phyloP scores from a whole-genome alignment of 2,888 invertebrate genomes.

The Sceliomorpha sp. region DNA sequence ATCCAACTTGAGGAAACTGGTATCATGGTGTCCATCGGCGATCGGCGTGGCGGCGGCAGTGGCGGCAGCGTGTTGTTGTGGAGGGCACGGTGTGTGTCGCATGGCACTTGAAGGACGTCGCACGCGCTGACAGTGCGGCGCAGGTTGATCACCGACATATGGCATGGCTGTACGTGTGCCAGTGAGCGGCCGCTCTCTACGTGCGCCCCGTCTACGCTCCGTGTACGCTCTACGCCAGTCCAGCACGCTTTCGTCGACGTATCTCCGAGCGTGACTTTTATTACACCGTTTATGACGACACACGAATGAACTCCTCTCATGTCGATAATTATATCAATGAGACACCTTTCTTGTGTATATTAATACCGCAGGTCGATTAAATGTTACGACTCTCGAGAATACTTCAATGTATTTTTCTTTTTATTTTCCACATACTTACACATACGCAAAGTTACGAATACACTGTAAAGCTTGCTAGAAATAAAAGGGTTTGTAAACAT shows the following conservation, averaged over 20 bases:
- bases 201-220: neutral
- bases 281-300: conserved; percentile 6
- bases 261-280: conserved; percentile 13
- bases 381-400: no score
- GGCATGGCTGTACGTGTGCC: conserved; percentile 5
- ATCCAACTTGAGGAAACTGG: conserved; percentile 32
- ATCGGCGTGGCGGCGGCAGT: no score
- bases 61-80: no score
- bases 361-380: no score
- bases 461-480: no score
- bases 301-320: neutral
- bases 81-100: conserved; percentile 8
- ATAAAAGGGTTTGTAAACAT: no score
- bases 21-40: conserved; percentile 7
- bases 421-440: no score
- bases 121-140: conserved; percentile 15
- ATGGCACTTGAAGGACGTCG: conserved; percentile 16
- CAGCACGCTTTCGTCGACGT: no score
- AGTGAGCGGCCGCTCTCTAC: conserved; percentile 4
- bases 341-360: neutral
- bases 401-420: no score
- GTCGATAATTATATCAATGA: conserved; percentile 3
- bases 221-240: neutral
- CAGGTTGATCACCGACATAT: conserved; percentile 14
- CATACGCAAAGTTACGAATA: no score